These are phyloP conservation scores for Cyanoramphus novaezelandiae DNA, from an alignment of 2,113 vertebrate genomes.

Conservation along the genomic window DNA sequence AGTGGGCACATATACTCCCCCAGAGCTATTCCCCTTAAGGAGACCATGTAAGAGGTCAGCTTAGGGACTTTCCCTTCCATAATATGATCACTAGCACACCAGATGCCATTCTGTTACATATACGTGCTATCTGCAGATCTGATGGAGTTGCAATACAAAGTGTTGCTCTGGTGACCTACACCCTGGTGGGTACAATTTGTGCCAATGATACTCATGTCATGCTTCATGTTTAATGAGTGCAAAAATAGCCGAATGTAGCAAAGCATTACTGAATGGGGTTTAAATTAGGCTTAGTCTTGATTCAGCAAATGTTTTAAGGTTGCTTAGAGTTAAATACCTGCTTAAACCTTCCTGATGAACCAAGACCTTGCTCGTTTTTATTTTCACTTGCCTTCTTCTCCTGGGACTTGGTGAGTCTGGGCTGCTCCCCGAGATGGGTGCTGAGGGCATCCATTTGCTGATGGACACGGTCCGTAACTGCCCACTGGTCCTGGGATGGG, in stretches of 20 bases:
- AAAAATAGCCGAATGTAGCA: background rate
- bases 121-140: rapidly evolving
- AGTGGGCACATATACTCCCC: background rate
- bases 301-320: background rate
- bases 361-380: background rate
- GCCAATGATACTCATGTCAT: rapidly evolving
- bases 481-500: conserved; percentile 55
- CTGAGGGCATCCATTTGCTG: conserved; percentile 47
- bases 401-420: conserved; percentile 48
- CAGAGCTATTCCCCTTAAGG: background rate
- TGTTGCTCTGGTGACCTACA: background rate
- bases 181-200: rapidly evolving
- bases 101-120: background rate
- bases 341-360: background rate
- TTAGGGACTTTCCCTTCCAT: background rate
- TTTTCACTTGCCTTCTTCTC: background rate
- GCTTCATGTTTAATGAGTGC: background rate
- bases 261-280: background rate
- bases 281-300: background rate
- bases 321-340: conserved; percentile 5
- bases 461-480: background rate
- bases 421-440: conserved; percentile 44
- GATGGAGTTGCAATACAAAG: background rate
- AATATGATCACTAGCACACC: no score
- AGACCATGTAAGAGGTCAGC: background rate